Conservation (phyloP, 1,140 invertebrate species). For the Pomacea maculata region DNA sequence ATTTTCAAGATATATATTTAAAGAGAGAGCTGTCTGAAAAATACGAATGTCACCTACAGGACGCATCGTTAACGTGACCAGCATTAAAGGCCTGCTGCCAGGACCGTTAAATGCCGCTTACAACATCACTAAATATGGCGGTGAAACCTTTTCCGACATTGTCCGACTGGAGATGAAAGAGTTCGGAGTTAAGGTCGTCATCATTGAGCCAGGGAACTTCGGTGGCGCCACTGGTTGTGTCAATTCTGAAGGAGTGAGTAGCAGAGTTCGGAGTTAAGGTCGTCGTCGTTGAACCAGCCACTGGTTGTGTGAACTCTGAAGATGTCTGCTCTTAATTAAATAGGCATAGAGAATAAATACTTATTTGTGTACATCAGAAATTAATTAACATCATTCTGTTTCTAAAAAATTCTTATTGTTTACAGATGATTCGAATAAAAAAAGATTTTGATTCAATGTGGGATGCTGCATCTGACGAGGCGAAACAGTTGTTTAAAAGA, state of each 20-base stretch:
- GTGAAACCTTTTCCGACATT: slow-evolving; percentile 67
- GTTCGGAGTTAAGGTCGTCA: slow-evolving; percentile 60
- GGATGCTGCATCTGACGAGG: slow-evolving; percentile 39
- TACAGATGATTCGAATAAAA: slow-evolving; percentile 30
- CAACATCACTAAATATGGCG: slow-evolving; percentile 80
- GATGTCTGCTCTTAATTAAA: neutral
- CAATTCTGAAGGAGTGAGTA: slow-evolving; percentile 18
- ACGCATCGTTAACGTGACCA: slow-evolving; percentile 81
- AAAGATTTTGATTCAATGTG: slow-evolving; percentile 42
- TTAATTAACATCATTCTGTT: neutral
- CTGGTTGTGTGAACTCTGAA: too few species aligned
- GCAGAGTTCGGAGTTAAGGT: neutral
- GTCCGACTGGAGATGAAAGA: slow-evolving; percentile 59
- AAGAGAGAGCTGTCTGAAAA: too few species aligned
- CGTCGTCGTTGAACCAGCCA: too few species aligned
- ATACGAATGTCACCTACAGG: slow-evolving; percentile 45
- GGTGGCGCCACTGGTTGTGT: slow-evolving; percentile 53
- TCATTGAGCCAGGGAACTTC: slow-evolving; percentile 63
- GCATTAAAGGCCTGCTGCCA: slow-evolving; percentile 78
- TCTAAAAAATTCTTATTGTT: neutral
- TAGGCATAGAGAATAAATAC: neutral
- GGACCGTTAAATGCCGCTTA: slow-evolving; percentile 81
- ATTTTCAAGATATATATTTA: neutral
- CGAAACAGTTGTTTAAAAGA: slow-evolving; percentile 29
- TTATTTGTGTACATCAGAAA: neutral